Evolutionary conservation across 2,888 invertebrate species (phyloP).

Genomic region (Ophion ventricosus): DNA sequence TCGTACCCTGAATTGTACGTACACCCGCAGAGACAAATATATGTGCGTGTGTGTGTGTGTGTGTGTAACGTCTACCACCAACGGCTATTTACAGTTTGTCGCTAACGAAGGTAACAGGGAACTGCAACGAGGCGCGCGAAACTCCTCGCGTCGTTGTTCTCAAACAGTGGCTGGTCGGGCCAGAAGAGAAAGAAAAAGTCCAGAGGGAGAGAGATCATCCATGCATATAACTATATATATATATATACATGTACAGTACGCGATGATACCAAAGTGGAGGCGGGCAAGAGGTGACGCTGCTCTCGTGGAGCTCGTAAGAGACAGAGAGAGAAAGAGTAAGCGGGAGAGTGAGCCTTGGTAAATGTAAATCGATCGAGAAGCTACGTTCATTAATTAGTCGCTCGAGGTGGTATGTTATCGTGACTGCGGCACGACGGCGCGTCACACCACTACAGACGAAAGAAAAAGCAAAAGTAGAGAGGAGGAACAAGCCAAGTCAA

Average conservation of each 20-base stretch:
- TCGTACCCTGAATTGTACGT: constrained; percentile 12
- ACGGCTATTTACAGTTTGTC: constrained; percentile 49
- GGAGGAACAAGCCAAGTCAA: constrained; percentile 23
- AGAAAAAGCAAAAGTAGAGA: neutral
- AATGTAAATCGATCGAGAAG: constrained; percentile 81
- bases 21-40: constrained; percentile 5
- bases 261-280: constrained; percentile 60
- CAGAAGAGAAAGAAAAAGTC: constrained; percentile 28
- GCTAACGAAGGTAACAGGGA: constrained; percentile 67
- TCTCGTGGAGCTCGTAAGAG: constrained; percentile 54
- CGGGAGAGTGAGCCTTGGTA: constrained; percentile 72
- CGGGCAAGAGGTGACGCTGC: constrained; percentile 50
- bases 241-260: constrained; percentile 17
- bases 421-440: constrained; percentile 68
- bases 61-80: constrained; percentile 25
- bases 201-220: neutral
- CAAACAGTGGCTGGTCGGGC: constrained; percentile 46
- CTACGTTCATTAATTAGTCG: constrained; percentile 82
- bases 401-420: constrained; percentile 76
- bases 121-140: constrained; percentile 59
- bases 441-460: constrained; percentile 43
- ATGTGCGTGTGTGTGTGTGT: neutral
- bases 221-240: constrained; percentile 3
- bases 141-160: constrained; percentile 65
- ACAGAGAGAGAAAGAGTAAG: neutral